phyloP scores from a whole-genome alignment of 2,888 invertebrate genomes.

The Lycophotia porphyrea region DNA sequence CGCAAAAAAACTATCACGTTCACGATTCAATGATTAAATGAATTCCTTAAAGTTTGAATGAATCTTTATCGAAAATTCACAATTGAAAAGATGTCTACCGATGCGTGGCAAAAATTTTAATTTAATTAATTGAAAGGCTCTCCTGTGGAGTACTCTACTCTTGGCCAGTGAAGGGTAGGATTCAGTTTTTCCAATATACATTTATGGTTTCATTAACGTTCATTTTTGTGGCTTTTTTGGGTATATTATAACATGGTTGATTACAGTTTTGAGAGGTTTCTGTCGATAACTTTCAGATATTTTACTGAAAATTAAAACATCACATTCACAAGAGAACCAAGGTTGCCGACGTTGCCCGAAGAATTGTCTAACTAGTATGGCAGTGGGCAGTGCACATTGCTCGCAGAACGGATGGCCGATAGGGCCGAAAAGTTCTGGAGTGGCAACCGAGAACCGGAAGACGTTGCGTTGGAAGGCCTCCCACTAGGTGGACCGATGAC shows the following conservation, averaged over 20 bases:
- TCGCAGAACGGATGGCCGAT: too few relatives aligned
- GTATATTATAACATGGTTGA: background rate
- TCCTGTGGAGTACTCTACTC: constrained; percentile 53
- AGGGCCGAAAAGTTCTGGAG: too few relatives aligned
- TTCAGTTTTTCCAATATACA: constrained; percentile 36
- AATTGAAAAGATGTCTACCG: constrained; percentile 62
- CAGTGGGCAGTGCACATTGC: too few relatives aligned
- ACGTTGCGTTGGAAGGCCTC: too few relatives aligned
- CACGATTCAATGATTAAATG: constrained; percentile 39
- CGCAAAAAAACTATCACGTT: constrained; percentile 30
- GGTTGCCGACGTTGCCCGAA: too few relatives aligned
- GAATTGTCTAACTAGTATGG: too few relatives aligned
- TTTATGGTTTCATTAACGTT: constrained; percentile 6
- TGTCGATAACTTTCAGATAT: background rate
- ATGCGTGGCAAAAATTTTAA: constrained; percentile 72
- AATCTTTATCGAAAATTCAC: constrained; percentile 61
- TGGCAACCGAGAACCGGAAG: too few relatives aligned
- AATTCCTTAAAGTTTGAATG: constrained; percentile 32
- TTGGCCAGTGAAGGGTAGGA: constrained; percentile 54
- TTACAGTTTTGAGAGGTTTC: background rate
- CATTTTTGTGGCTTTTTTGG: background rate
- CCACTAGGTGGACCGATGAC: too few relatives aligned
- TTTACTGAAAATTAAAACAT: too few relatives aligned
- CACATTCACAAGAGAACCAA: too few relatives aligned
- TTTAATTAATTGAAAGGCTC: constrained; percentile 77